Conservation (phyloP, 1,140 invertebrate genomes). For the Nebria ingens region DNA sequence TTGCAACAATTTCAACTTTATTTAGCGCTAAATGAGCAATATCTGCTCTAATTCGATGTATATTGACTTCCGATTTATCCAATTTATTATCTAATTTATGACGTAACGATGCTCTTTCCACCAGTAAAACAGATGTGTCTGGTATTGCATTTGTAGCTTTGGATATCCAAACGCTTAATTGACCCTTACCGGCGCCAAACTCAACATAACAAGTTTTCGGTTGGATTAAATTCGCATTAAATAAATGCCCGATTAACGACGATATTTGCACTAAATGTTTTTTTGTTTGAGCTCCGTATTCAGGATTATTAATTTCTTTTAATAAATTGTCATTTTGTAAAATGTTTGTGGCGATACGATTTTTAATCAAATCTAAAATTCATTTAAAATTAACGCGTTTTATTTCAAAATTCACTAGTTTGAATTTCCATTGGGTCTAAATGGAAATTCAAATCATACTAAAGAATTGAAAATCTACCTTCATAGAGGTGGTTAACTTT, state of each 20-base stretch:
- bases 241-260: constrained; percentile 52
- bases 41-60: constrained; percentile 55
- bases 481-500: constrained; percentile 39
- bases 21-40: constrained; percentile 59
- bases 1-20: constrained; percentile 41
- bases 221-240: constrained; percentile 41
- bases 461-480: constrained; percentile 21
- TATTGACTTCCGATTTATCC: constrained; percentile 38
- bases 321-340: constrained; percentile 39
- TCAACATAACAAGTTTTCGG: constrained; percentile 64
- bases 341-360: constrained; percentile 36
- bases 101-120: constrained; percentile 66
- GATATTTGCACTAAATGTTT: constrained; percentile 64
- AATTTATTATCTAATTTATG: constrained; percentile 71
- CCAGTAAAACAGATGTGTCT: constrained; percentile 49
- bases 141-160: constrained; percentile 40
- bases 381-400: constrained; percentile 11
- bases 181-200: constrained; percentile 80
- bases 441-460: neutral
- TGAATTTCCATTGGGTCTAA: too few relatives aligned
- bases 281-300: constrained; percentile 48
- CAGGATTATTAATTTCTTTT: constrained; percentile 47
- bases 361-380: constrained; percentile 28
- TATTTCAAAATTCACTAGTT: neutral
- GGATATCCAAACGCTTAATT: constrained; percentile 62